These are phyloP conservation scores for Syngnathus typhle DNA, from an alignment of 2,113 vertebrate genomes.

Conservation along the genomic window DNA sequence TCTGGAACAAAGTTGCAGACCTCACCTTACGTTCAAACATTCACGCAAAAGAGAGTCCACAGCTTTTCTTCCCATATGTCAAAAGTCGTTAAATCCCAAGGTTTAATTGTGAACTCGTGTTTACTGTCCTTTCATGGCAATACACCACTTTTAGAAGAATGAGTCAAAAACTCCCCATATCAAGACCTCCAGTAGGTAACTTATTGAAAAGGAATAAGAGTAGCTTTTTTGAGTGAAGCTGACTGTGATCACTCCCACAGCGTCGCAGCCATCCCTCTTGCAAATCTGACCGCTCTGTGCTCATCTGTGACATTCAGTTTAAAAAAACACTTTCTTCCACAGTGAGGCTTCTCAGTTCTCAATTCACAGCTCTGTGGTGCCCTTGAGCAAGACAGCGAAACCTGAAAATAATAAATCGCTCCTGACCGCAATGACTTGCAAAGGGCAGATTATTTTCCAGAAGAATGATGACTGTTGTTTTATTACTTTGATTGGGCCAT, in stretches of 20 bases:
- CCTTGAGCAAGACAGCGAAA: neutral
- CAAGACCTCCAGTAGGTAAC: no score
- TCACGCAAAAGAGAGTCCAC: no score
- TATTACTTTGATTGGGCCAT: neutral
- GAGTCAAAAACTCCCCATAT: neutral
- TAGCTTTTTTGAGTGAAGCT: no score
- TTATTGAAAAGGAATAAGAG: no score
- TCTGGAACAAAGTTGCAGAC: conserved; percentile 26
- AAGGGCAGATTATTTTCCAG: no score
- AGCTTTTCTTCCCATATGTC: neutral
- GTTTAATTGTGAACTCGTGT: neutral
- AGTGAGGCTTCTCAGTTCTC: neutral
- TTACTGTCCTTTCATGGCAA: neutral
- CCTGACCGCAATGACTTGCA: no score
- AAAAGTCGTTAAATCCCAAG: neutral
- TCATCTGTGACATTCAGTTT: no score
- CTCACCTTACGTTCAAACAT: conserved; percentile 16
- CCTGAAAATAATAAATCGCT: conserved; percentile 2
- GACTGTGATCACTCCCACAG: no score
- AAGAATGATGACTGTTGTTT: neutral
- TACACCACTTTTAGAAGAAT: neutral
- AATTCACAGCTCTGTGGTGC: neutral
- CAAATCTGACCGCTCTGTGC: no score
- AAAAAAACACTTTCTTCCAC: no score
- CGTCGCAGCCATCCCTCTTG: no score